phyloP scores from a whole-genome alignment of 1,140 invertebrate species.

The Onthophagus taurus region DNA sequence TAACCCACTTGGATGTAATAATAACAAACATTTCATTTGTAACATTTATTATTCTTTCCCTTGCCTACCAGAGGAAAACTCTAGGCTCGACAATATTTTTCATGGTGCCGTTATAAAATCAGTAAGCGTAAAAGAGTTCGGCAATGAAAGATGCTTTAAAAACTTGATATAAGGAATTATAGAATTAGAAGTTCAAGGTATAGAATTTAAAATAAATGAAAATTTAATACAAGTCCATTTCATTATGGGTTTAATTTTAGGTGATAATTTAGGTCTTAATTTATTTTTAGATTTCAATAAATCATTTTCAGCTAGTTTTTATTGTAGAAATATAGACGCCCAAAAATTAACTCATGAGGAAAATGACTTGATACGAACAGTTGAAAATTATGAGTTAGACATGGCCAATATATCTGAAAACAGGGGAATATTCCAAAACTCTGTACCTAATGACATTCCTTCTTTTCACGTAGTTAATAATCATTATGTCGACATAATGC shows the following conservation, averaged over 20 bases:
- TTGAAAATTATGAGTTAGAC: slow-evolving; percentile 4
- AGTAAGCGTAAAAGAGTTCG: background rate
- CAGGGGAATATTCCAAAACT: slow-evolving; percentile 25
- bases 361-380: background rate
- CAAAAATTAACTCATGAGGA: background rate
- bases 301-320: slow-evolving; percentile 2
- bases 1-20: slow-evolving; percentile 6
- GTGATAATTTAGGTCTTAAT: slow-evolving; percentile 7
- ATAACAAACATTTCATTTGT: slow-evolving; percentile 4
- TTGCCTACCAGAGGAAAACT: background rate
- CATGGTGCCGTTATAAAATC: slow-evolving; percentile 1
- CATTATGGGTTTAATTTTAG: slow-evolving; percentile 2
- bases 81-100: slow-evolving; percentile 7
- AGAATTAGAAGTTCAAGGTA: background rate
- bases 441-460: slow-evolving; percentile 21
- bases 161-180: background rate
- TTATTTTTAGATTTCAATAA: slow-evolving; percentile 5
- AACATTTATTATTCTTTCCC: slow-evolving; percentile 10
- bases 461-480: slow-evolving; percentile 27
- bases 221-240: slow-evolving; percentile 4
- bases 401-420: background rate
- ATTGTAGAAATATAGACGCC: slow-evolving; percentile 3
- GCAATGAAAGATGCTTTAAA: slow-evolving; percentile 9
- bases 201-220: slow-evolving; percentile 1
- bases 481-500: slow-evolving; percentile 25